A percentile compares a stretch with the other conserved stretches of the same genome.
phyloP scores from a whole-genome alignment of 2,797 vertebrate species.

The Sebastes cheni region DNA sequence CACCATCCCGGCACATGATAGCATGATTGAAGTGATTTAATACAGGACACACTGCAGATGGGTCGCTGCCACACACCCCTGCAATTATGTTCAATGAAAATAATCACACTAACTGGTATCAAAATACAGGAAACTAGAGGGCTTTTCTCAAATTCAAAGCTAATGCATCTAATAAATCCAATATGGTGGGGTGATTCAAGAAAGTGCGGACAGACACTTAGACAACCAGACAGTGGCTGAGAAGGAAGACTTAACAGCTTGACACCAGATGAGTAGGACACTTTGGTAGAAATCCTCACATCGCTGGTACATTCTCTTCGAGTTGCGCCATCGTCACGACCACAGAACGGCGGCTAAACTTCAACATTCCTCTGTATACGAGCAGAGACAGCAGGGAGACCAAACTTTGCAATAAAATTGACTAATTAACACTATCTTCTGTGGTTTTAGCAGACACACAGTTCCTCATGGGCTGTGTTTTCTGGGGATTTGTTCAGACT shows the following conservation, averaged over 20 bases:
- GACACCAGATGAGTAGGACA: constrained; percentile 53
- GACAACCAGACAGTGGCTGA: not conserved
- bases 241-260: constrained; percentile 36
- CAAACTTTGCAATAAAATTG: constrained; percentile 28
- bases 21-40: constrained; percentile 60
- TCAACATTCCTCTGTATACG: constrained; percentile 53
- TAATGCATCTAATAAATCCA: constrained; percentile 23
- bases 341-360: constrained; percentile 40
- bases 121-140: constrained; percentile 26
- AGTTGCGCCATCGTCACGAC: constrained; percentile 7
- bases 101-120: not conserved
- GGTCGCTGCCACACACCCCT: constrained; percentile 30
- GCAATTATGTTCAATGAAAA: constrained; percentile 32
- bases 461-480: not conserved
- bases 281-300: constrained; percentile 25
- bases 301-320: constrained; percentile 28
- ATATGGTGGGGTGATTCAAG: not conserved
- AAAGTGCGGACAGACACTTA: not conserved
- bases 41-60: constrained; percentile 27
- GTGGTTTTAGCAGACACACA: constrained; percentile 6
- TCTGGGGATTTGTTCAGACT: not conserved
- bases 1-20: constrained; percentile 47
- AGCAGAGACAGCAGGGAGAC: constrained; percentile 27
- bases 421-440: constrained; percentile 25
- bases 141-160: constrained; percentile 6